Conservation (phyloP, 2,113 vertebrate genomes). For the Thunnus thynnus region DNA sequence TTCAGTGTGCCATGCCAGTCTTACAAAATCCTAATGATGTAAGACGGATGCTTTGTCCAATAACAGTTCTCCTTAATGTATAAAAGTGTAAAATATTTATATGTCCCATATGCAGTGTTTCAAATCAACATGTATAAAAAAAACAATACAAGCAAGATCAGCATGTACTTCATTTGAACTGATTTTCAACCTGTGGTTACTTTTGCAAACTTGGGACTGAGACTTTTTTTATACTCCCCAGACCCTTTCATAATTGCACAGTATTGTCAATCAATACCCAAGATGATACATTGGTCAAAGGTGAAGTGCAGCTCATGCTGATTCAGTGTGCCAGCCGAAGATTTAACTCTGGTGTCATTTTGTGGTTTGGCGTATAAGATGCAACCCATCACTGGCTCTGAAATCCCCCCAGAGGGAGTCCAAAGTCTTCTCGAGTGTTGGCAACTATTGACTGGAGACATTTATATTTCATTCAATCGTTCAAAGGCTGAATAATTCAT, state of each 20-base stretch:
- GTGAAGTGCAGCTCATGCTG: slow-evolving; percentile 35
- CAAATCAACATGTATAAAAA: neutral
- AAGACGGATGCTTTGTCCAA: no score
- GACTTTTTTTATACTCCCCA: neutral
- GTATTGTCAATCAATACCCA: slow-evolving; percentile 9
- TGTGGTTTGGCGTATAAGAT: slow-evolving; percentile 54
- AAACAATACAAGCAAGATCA: neutral
- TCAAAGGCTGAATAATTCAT: slow-evolving; percentile 84
- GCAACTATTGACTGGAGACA: slow-evolving; percentile 73
- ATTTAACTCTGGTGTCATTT: slow-evolving; percentile 63
- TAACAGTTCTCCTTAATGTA: no score
- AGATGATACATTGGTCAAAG: slow-evolving; percentile 14
- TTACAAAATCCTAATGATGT: no score
- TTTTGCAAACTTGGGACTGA: no score
- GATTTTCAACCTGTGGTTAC: no score
- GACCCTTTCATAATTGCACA: slow-evolving; percentile 14
- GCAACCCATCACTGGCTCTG: slow-evolving; percentile 44
- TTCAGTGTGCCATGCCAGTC: no score
- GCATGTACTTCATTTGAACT: neutral
- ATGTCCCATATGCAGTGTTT: neutral
- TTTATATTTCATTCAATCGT: slow-evolving; percentile 80
- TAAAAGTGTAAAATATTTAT: no score
- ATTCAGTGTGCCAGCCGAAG: slow-evolving; percentile 51
- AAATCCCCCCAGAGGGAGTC: slow-evolving; percentile 70
- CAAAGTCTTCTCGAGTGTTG: slow-evolving; percentile 74